Conservation (phyloP, 2,797 vertebrate genomes). For the Scomberomorus guttatus region DNA sequence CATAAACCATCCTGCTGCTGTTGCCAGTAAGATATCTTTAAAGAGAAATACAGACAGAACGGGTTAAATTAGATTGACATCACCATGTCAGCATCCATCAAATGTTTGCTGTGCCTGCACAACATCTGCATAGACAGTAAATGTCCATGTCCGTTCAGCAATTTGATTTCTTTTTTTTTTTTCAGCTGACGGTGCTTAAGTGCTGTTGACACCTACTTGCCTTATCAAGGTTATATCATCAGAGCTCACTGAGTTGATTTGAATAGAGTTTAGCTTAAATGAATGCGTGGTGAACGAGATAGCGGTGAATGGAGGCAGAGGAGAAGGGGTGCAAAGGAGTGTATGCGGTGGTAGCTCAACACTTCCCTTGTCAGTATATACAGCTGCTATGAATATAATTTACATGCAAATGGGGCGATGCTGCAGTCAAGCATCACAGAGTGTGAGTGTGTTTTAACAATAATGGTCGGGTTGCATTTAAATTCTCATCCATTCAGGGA, state of each 20-base stretch:
- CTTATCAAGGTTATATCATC: conserved; percentile 38
- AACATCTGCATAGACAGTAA: not conserved
- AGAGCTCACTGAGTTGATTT: conserved; percentile 26
- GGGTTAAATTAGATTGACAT: too few species aligned
- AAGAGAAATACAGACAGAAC: not conserved
- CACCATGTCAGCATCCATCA: not conserved
- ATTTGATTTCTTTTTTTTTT: not conserved
- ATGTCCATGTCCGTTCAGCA: not conserved
- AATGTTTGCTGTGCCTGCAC: not conserved
- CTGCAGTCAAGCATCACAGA: conserved; percentile 56
- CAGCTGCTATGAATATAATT: conserved; percentile 60
- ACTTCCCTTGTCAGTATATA: conserved; percentile 31
- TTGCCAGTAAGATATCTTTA: not conserved
- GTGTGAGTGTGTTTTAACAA: conserved; percentile 58
- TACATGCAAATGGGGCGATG: conserved; percentile 65
- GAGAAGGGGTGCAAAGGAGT: not conserved
- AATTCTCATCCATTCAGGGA: conserved; percentile 58
- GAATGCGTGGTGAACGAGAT: conserved; percentile 9
- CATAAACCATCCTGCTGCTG: too few species aligned
- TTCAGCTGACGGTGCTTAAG: conserved; percentile 7
- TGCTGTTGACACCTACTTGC: conserved; percentile 15
- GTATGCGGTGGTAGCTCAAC: conserved; percentile 20
- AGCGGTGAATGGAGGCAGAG: not conserved
- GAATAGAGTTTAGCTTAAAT: conserved; percentile 30
- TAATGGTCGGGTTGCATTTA: conserved; percentile 54